Base-by-base conservation (phyloP, 2,797 vertebrate species). In the Lutjanus argentimaculatus region DNA sequence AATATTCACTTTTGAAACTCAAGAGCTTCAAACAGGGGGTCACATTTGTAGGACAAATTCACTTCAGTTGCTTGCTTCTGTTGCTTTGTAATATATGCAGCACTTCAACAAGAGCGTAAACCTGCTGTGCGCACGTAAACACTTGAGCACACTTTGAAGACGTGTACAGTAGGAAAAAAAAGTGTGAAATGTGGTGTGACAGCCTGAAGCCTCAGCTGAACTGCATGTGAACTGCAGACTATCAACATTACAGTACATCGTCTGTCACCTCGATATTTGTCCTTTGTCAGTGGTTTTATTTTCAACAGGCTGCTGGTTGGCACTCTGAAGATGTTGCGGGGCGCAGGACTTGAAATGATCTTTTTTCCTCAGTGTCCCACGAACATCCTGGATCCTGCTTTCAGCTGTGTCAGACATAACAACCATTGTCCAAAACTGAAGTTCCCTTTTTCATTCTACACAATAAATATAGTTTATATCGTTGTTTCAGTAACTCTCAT, bases 151-250 rank as follows among this genome's bases (percentile, higher is more conserved):
- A 75, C 70, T 82, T 75, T 71, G 48, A 80, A 65, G 55, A 55
- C 40, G 22, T 0, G 4, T 62, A 61, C 45, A 46, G 63, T 36
- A 15, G 7, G 30, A 43, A 77, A 70, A 70, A 25, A 68, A 72
- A 22, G 49, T 4, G 56, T 66, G 67, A 80, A 86, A 84, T 69
- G n/a, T 72, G 55, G 48, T 52, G 52, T 69, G 68, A 70, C 72
- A 80, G 76, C 89, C 46, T 8, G 19, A 77, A 90, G 82, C 81
- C 42, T 79, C 21, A 51, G 7, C 68, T 85, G 64, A 90, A 91
- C 87, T 70, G 61, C n/a, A 42, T 22, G 66, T 85, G 85, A 89
- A 88, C 85, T 40, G 43, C 8, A 48, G 76, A 70, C 19, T 25
- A 25, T 62, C 65, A 70, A 55, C 46, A 36, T 65, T 52, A 46